Conservation (phyloP, 2,113 vertebrate genomes). For the Coryphaenoides rupestris region DNA sequence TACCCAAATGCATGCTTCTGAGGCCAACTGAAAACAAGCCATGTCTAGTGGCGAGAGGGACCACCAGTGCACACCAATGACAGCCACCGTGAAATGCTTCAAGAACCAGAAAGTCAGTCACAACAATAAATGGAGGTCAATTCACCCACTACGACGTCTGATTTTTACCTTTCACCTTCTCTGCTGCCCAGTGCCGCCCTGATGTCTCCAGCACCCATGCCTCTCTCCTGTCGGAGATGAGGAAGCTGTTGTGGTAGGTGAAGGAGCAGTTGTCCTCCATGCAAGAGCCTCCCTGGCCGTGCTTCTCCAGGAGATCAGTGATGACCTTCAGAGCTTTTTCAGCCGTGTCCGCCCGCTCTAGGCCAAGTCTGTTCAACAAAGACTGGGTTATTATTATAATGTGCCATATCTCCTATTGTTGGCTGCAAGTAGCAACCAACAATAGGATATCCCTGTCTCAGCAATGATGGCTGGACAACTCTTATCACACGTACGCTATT, state of each 20-base stretch:
- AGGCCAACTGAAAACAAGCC: too few relatives aligned
- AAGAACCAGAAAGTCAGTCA: too few relatives aligned
- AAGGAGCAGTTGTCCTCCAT: constrained; percentile 82
- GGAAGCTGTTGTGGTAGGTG: constrained; percentile 95
- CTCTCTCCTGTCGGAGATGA: constrained; percentile 88
- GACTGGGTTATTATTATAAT: not conserved
- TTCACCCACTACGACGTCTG: constrained; percentile 1
- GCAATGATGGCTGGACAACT: not conserved
- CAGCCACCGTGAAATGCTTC: too few relatives aligned
- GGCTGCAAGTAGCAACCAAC: too few relatives aligned
- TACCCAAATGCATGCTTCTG: too few relatives aligned
- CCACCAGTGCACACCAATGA: too few relatives aligned
- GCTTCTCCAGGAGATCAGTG: constrained; percentile 82
- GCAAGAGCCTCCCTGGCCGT: constrained; percentile 91
- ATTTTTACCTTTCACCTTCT: constrained; percentile 77
- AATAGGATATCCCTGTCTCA: not conserved
- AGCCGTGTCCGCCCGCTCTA: constrained; percentile 90
- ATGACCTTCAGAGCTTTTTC: constrained; percentile 85
- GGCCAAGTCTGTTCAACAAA: constrained; percentile 79
- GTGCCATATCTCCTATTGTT: too few relatives aligned
- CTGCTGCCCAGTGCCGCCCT: constrained; percentile 90
- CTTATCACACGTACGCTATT: not conserved
- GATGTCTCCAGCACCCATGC: constrained; percentile 95
- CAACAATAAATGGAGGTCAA: not conserved
- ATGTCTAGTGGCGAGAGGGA: too few relatives aligned